These are phyloP conservation scores for Scaptodrosophila lebanonensis DNA, from an alignment of 1,140 invertebrate genomes.

Conservation along the genomic window DNA sequence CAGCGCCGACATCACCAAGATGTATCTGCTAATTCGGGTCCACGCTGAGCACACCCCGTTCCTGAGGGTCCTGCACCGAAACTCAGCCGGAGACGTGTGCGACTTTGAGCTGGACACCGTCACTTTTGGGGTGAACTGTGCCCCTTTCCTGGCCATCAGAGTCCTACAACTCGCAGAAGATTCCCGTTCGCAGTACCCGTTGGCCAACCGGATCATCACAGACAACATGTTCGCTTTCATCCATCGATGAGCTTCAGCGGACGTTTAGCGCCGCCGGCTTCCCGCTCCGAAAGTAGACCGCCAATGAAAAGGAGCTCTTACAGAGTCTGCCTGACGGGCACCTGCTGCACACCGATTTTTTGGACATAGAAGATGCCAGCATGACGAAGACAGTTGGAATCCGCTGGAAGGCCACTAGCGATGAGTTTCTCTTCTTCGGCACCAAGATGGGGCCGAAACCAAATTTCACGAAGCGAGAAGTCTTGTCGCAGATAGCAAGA, in stretches of 20 bases:
- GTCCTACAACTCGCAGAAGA: neutral
- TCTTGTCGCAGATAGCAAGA: constrained; percentile 8
- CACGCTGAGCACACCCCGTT: constrained; percentile 33
- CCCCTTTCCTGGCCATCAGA: neutral
- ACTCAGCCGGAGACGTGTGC: neutral
- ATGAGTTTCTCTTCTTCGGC: constrained; percentile 36
- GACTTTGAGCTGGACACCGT: constrained; percentile 6
- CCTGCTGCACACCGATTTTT: constrained; percentile 4
- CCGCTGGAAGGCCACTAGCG: constrained; percentile 31
- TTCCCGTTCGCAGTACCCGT: neutral
- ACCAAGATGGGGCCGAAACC: neutral
- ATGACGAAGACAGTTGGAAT: constrained; percentile 38
- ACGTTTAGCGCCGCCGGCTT: neutral
- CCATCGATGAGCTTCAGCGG: neutral
- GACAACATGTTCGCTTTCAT: neutral
- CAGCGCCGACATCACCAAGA: constrained; percentile 52
- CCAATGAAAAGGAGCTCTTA: neutral
- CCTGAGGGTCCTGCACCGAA: constrained; percentile 64
- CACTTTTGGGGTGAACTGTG: constrained; percentile 8
- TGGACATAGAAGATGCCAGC: constrained; percentile 11
- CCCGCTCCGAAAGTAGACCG: constrained; percentile 5
- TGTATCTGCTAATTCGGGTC: constrained; percentile 60
- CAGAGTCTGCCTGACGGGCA: neutral
- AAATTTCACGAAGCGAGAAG: neutral
- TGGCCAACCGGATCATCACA: neutral